Evolutionary conservation across 2,797 vertebrate genomes (phyloP), one percentile per base, ranked within the genome.

Genomic region (Ciconia nigra): DNA sequence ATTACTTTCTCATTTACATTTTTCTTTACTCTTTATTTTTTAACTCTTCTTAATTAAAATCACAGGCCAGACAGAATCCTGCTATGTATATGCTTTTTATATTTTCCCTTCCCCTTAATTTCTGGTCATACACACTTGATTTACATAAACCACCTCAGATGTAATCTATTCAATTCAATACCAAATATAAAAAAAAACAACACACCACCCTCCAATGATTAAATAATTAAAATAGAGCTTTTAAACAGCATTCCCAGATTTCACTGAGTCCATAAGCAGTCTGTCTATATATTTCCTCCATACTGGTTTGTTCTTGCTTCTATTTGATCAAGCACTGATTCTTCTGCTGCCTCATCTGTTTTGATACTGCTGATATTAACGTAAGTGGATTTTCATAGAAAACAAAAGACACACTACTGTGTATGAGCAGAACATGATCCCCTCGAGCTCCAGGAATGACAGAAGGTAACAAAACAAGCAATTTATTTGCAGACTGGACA

Each of bases 1-100:
- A 61, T 96, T 90, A 94, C 9, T 79, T 93, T 87, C 69, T 78
- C 37, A 77, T 93, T 83, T 72, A 87, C 44, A 59, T 63, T 79
- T 83, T 87, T 80, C 13, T 83, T 80, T 57, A 78, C 8, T 82
- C 46, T 83, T 71, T 71, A 55, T 46, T 90, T 87, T 90, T 71
- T 46, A 78, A 73, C 20, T 65, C 22, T 87, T 70, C 24, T 10
- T 35, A 79, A 61, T 39, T 61, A 76, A 86, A 88, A 92, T 65
- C 18, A 86, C 9, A 70, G 22, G 37, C 28, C 51, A 72, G 72
- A 55, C 44, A 77, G 29, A 86, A 88, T 42, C 62, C n/a, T 76
- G 41, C 20, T 29, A 51, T 7, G 29, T 33, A 51, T 10, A 81
- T 0, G 3, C 11, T 74, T 90, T 87, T 62, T 29, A 4, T n/a